These are phyloP conservation scores for Lithophane semibrunnea DNA, from an alignment of 2,888 invertebrate genomes.

Conservation along the genomic window DNA sequence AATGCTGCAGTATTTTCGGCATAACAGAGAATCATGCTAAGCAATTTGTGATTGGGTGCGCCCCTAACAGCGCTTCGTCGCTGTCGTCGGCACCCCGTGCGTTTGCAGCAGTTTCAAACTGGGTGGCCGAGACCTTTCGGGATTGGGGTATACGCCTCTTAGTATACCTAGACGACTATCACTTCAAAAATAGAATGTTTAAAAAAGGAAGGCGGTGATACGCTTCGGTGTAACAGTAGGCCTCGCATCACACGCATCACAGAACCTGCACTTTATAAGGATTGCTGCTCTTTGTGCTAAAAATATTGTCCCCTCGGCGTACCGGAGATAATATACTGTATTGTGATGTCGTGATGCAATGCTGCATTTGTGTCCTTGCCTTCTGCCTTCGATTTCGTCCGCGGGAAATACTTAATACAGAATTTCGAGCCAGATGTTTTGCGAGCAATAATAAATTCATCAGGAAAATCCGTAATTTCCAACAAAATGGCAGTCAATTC, in stretches of 20 bases:
- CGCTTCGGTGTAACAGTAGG: conserved; percentile 55
- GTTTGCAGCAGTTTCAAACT: too few relatives aligned
- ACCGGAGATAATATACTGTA: neutral
- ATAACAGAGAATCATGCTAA: too few relatives aligned
- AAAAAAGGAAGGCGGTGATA: neutral
- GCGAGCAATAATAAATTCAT: neutral
- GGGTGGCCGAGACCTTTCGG: too few relatives aligned
- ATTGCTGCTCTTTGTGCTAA: conserved; percentile 55
- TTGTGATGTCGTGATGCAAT: conserved; percentile 10
- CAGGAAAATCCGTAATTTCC: neutral
- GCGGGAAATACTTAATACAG: neutral
- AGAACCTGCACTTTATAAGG: conserved; percentile 64
- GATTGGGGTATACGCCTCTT: too few relatives aligned
- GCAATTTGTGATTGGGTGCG: too few relatives aligned
- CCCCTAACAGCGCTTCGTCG: too few relatives aligned
- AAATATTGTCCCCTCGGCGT: conserved; percentile 51
- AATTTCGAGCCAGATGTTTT: neutral
- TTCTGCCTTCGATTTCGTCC: neutral
- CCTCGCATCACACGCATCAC: conserved; percentile 52
- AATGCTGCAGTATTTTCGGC: too few relatives aligned
- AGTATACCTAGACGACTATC: too few relatives aligned
- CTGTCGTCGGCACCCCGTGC: too few relatives aligned
- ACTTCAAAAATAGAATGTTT: too few relatives aligned
- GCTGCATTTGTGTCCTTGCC: neutral
- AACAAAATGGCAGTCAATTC: neutral